Percentiles rank a stretch among this genome's conserved stretches.
These are phyloP conservation scores for Drosophila pseudoobscura DNA, from an alignment of 1,140 invertebrate genomes.

Conservation along the genomic window DNA sequence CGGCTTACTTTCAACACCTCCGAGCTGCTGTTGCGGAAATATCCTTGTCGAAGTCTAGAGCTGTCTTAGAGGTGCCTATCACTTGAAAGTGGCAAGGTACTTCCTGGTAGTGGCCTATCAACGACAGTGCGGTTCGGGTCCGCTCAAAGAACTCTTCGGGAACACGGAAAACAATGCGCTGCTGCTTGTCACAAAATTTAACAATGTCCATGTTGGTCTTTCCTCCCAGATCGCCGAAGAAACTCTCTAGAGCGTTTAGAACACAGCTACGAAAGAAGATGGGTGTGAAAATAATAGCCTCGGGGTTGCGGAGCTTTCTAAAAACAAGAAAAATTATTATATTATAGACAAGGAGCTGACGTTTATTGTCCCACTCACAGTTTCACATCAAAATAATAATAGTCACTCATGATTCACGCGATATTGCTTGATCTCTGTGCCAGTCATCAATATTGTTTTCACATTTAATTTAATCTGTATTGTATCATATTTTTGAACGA, in stretches of 20 bases:
- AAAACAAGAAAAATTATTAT: background rate
- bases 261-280: conserved; percentile 86
- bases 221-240: conserved; percentile 86
- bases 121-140: conserved; percentile 85
- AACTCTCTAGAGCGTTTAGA: conserved; percentile 84
- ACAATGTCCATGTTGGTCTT: conserved; percentile 85
- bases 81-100: conserved; percentile 85
- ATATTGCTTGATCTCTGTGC: background rate
- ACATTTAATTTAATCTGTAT: conserved; percentile 5
- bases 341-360: background rate
- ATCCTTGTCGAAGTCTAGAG: conserved; percentile 59
- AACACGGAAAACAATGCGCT: conserved; percentile 86
- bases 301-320: conserved; percentile 84
- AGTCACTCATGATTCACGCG: conserved; percentile 31
- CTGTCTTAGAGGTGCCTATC: conserved; percentile 83
- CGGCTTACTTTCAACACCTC: background rate
- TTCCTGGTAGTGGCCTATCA: conserved; percentile 85
- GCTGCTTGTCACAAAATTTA: conserved; percentile 84
- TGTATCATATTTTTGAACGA: background rate
- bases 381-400: conserved; percentile 61
- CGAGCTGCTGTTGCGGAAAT: background rate
- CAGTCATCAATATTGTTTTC: background rate
- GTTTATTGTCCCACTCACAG: conserved; percentile 37
- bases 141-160: conserved; percentile 84
- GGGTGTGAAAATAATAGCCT: conserved; percentile 81